Evolutionary conservation across 2,888 invertebrate genomes (phyloP), one percentile per base, ranked within the genome.

Genomic region (Drosophila diplacantha): DNA sequence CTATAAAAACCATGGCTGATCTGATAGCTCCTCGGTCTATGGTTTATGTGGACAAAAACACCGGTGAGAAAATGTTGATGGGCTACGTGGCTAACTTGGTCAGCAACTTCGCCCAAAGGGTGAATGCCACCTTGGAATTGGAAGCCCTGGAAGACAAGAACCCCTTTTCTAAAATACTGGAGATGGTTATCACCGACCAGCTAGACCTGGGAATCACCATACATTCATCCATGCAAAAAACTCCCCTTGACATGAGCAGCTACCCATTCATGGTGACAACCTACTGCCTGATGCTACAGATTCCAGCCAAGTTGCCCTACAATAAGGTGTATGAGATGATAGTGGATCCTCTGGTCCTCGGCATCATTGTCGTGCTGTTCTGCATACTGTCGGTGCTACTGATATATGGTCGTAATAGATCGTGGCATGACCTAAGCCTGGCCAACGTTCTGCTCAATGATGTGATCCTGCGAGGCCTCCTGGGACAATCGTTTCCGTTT

Each of bases 401-500:
- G 2, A 63, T 71, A 5, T 78, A 78, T 41, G 71, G 69, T 22
- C 16, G 47, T 2, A n/a, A 53, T 0, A 18, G 64, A 16, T 68
- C 69, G 4, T 77, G 75, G 71, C 51, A 43, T 1, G 37, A 44
- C 0, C 11, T 82, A 0, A 75, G 38, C 9, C n/a, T 75, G 8
- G 5, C 38, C 9, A 66, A 70, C 8, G 6, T 77, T 3, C 41
- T 82, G 5, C 51, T 83, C 4, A 83, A 83, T 34, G 83, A 82
- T 20, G 72, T 67, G 24, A 62, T 64, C 8, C 34, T 83, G 3
- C 78, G 83, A 1, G 83, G 83, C 0, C 14, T 83, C 1, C 14
- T 83, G 29, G 82, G 75, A 0, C 83, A 83, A 20, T 53, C 76
- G 0, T 82, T 73, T 43, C 82, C 81, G 0, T 18, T 75, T 29